Conservation (phyloP, 1,140 invertebrate species). For the Sarcophaga bullata region DNA sequence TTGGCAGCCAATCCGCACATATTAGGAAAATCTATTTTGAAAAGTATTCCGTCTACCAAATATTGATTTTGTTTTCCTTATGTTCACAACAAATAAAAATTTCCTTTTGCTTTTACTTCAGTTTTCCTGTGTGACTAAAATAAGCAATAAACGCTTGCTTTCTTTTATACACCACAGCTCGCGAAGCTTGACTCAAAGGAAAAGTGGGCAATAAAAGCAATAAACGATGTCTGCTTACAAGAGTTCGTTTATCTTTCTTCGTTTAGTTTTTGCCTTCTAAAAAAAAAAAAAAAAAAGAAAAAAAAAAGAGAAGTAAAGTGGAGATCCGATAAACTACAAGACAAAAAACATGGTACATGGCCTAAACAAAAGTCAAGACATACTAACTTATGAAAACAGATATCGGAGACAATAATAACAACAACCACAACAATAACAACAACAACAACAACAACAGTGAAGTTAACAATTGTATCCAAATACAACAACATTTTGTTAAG, state of each 20-base stretch:
- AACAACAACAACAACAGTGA: conserved; percentile 2
- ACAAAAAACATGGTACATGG: conserved; percentile 5
- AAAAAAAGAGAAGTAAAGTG: background rate
- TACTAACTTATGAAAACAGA: conserved; percentile 16
- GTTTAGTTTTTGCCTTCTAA: background rate
- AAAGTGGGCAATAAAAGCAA: conserved; percentile 16
- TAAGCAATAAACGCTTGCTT: conserved; percentile 9
- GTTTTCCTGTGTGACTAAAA: background rate
- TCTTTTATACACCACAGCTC: background rate
- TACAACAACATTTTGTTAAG: conserved; percentile 27
- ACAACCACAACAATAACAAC: conserved; percentile 15
- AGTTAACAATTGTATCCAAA: background rate
- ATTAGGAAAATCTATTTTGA: too few relatives aligned
- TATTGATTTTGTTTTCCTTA: too few relatives aligned
- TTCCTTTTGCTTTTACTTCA: too few relatives aligned
- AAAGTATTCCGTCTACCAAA: too few relatives aligned
- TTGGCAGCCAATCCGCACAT: too few relatives aligned
- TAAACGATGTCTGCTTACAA: conserved; percentile 15
- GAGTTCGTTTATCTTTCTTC: background rate
- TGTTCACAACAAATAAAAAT: too few relatives aligned
- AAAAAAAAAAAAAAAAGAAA: background rate
- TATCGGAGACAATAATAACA: conserved; percentile 33
- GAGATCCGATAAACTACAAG: conserved; percentile 19
- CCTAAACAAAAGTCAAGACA: conserved; percentile 33
- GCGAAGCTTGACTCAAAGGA: background rate